These are phyloP conservation scores for Drosophila pandora DNA, from an alignment of 1,140 invertebrate species.

Conservation along the genomic window DNA sequence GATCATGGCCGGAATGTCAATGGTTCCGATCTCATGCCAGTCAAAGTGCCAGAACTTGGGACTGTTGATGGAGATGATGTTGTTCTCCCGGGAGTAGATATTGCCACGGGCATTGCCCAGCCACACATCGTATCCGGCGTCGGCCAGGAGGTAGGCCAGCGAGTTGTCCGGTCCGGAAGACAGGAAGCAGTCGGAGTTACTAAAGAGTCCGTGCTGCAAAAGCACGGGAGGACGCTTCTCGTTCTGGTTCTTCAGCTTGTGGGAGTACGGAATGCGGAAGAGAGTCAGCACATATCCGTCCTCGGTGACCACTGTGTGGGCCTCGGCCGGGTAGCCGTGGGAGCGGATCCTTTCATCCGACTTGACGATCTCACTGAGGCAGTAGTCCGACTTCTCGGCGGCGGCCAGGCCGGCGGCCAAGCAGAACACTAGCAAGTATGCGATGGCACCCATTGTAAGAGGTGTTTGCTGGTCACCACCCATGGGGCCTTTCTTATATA, in stretches of 20 bases:
- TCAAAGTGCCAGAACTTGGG: constrained; percentile 84
- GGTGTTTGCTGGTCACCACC: constrained; percentile 22
- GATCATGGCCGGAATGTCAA: constrained; percentile 88
- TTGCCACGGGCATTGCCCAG: constrained; percentile 89
- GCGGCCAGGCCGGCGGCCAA: constrained; percentile 33
- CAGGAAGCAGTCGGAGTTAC: constrained; percentile 71
- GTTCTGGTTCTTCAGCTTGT: constrained; percentile 51
- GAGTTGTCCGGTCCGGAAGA: constrained; percentile 62
- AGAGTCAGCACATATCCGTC: constrained; percentile 68
- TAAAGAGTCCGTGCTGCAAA: constrained; percentile 72
- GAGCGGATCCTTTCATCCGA: constrained; percentile 58
- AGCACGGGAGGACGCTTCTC: constrained; percentile 46
- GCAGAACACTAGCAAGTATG: constrained; percentile 24
- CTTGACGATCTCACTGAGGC: constrained; percentile 40
- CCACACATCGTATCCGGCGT: constrained; percentile 90
- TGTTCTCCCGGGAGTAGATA: constrained; percentile 86
- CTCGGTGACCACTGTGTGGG: constrained; percentile 51
- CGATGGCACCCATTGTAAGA: constrained; percentile 35
- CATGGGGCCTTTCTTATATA: constrained; percentile 31
- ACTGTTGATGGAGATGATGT: constrained; percentile 79
- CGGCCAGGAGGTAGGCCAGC: constrained; percentile 87
- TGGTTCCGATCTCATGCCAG: constrained; percentile 89
- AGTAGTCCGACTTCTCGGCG: constrained; percentile 34
- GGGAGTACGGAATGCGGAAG: constrained; percentile 71
- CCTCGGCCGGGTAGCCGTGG: constrained; percentile 67